Evolutionary conservation across 92 coral and sea anemone species (phyloP), one percentile per base, ranked within the genome.

Genomic region (Chrysogorgia sp.): DNA sequence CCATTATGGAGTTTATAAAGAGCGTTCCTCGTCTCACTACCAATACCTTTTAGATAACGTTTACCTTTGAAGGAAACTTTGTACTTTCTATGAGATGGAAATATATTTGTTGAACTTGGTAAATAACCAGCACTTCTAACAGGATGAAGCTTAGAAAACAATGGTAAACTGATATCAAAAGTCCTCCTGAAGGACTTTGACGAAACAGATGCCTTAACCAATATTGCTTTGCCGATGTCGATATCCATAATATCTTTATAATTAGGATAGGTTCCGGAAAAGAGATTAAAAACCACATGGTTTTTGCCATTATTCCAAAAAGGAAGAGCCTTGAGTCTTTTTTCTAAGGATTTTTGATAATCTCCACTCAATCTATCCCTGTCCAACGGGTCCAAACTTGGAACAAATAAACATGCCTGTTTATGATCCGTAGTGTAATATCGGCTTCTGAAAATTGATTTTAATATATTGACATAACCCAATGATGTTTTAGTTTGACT

Each of bases 261-360:
- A 68, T 90, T 90, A 2, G 96, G 97, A 91, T 96, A 90, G n/a
- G 96, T 88, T 33, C 97, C 97, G 4, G 97, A 85, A 77, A 87
- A 92, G 33, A 92, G 86, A 63, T 90, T 92, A 68, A 92, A 90
- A 63, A 92, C 77, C 12, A 90, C 15, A 55, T 92, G 97, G 82
- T 92, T 92, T 53, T 31, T 37, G 6, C 97, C 97, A 10, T 83
- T 89, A 63, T 92, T 92, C 97, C 97, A 92, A 74, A 61, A 77
- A 3, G 96, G 90, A 66, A 82, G 64, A 6, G 90, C 65, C 34
- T 71, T 52, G 13, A 92, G 82, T 68, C 86, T 90, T 63, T 81
- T 56, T 25, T 79, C 82, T 50, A 92, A 37, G 14, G 55, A 81
- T 53, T 78, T 88, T 7, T 87, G 90, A 56, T 83, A 92, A 63